Base-by-base conservation (phyloP, 1,140 invertebrate species). In the Spodoptera frugiperda region DNA sequence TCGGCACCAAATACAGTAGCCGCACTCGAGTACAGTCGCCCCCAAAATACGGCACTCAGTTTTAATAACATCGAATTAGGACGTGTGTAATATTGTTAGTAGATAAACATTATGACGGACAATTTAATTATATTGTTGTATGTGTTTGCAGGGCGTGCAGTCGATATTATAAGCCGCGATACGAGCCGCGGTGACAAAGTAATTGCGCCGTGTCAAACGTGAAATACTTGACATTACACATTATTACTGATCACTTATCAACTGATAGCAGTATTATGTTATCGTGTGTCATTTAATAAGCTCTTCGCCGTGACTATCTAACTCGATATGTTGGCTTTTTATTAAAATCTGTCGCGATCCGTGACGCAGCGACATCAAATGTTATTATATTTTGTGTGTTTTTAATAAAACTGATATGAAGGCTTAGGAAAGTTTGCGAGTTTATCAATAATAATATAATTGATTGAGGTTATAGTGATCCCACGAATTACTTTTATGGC, bases 191-290 rank as follows among this genome's bases (percentile, higher is more conserved):
- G 6, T 46, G 30, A 48, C 49, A 11, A 53, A 44, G 25, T 54
- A 55, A 54, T 70, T 33, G 67, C 53, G 65, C 6, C 9, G 19
- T 73, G 54, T 75, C 46, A 65, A 49, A 63, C 59, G 72, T 63
- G 21, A 75, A 59, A 44, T 44, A 75, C 72, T 73, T 49, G 54
- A 75, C 46, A 39, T 53, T 53, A 75, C 72, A 53, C 30, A 75
- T 79, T 77, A 82, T 82, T 79, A 79, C 48, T 79, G 76, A 79
- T 83, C 71, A 76, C 30, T 76, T 79, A 82, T 82, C 80, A 46
- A 33, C 44, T 72, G 77, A 74, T 74, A 74, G 11, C 46, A 55
- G 53, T 15, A 71, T 73, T 75, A 65, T 48, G 30, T 73, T 78
- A 73, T 78, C 61, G 14, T 12, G 17, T 81, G 77, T 76, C 82